Evolutionary conservation across 2,888 invertebrate genomes (phyloP), one percentile per base, ranked within the genome.

Genomic region (Spodoptera picta): DNA sequence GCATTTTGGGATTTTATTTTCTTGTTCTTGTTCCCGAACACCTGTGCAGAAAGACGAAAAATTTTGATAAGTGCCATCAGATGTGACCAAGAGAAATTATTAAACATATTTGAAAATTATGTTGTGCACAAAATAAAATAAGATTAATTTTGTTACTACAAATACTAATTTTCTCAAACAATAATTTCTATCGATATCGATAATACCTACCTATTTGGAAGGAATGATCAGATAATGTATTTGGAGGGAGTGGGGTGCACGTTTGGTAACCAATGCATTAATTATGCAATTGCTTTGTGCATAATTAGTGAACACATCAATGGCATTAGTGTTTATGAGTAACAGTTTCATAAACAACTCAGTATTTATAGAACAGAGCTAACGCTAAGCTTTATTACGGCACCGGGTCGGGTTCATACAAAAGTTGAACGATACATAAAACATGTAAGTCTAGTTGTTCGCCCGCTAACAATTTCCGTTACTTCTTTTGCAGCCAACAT

Each of bases 241-340:
- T 67, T 65, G 63, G 68, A 62, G 52, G 59, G 62, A 59, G 48
- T 52, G 53, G 61, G 52, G 59, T 66, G 61, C 61, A 46, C 60
- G 46, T 65, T 67, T 50, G 41, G 42, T 53, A 58, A 51, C 24
- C 67, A 65, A 71, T 69, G 65, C 61, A 67, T 74, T 65, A 63
- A 79, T 75, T 66, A 82, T 74, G 65, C 73, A 75, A 75, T 69
- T 66, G 77, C 69, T 79, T 76, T 78, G 75, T 64, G 64, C 65
- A 70, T 78, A 73, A 81, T 81, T 73, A 77, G 62, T 71, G 73
- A 65, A 72, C 62, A 73, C 66, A 73, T 78, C 73, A 79, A 70
- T 60, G 53, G 60, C 41, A 57, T 71, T 67, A 68, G 69, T 66
- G 58, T 69, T 60, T 61, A 65, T 50, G 59, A 55, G 56, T 63